Evolutionary conservation across 2,113 vertebrate genomes (phyloP), one percentile per base, ranked within the genome.

Genomic region (Chelonoidis abingdonii): DNA sequence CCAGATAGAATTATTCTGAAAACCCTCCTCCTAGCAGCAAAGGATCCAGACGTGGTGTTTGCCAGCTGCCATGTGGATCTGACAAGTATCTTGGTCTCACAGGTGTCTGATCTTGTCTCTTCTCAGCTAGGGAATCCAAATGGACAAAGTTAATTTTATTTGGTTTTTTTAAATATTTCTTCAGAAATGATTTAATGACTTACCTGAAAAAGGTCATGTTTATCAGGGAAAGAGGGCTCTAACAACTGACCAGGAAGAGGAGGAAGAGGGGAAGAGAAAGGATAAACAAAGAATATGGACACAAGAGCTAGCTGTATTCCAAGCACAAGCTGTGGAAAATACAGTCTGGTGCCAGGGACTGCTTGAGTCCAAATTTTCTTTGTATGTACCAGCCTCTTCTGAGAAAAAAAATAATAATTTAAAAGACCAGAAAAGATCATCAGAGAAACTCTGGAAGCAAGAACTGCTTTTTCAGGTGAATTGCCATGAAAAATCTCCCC

Each of bases 401-500:
- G 78, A 96, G 93, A 76, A 96, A 96, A 72, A 72, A 96, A 69
- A 50, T 85, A 96, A 93, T 87, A 95, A 94, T 95, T 84, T 94
- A 94, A 94, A 95, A 80, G 56, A 85, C 65, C 49, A 69, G 80
- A 84, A 90, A 62, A 83, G 90, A 94, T 93, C 95, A 93, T 83
- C 80, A 31, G 85, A 80, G 80, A 12, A n/a, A 47, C 78, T 81
- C 86, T 95, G 94, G 82, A 93, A 89, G 50, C 75, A 88, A 95
- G 95, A 9, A 24, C 38, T 57, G n/a, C 38, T 41, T 83, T 57
- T 25, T 22, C 92, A 31, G 79, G 65, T 91, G 27, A 0, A 0
- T 57, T 91, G 94, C 89, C 86, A 93, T 89, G 91, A 96, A 95
- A 96, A 93, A 80, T 72, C 69, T 47, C 59, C 59, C 35, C 47